A percentile compares a stretch with the other conserved stretches of the same genome.
Conservation (phyloP, 2,113 vertebrate genomes). For the Melanerpes formicivorus region DNA sequence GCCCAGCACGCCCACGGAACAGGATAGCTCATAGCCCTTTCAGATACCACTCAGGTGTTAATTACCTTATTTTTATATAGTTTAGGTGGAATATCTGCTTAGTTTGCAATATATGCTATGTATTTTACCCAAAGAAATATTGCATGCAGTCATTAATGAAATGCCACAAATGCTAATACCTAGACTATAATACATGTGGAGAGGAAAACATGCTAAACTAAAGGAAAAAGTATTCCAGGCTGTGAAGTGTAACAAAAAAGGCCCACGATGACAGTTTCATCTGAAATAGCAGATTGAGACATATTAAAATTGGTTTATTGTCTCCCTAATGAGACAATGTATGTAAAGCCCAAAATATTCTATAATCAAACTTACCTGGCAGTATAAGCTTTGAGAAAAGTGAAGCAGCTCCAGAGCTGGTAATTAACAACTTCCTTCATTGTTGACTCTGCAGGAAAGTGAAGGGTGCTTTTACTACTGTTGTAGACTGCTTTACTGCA, state of each 20-base stretch:
- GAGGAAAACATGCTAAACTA: constrained; percentile 27
- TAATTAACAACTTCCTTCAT: constrained; percentile 48
- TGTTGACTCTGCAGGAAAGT: background rate
- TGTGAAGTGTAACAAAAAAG: constrained; percentile 69
- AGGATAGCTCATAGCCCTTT: background rate
- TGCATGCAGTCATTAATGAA: background rate
- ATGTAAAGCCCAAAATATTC: constrained; percentile 51
- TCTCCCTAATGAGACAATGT: constrained; percentile 64
- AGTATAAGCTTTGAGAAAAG: constrained; percentile 31
- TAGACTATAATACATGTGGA: constrained; percentile 1
- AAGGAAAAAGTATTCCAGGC: constrained; percentile 55
- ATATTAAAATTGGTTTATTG: constrained; percentile 68
- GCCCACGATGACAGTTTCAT: constrained; percentile 63
- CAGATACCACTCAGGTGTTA: background rate
- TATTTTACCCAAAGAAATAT: constrained; percentile 24
- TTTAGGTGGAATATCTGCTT: background rate
- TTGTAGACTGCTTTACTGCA: background rate
- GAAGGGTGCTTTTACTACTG: background rate
- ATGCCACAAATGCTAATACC: constrained; percentile 23
- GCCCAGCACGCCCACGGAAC: background rate
- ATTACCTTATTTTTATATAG: background rate
- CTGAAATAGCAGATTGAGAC: constrained; percentile 60
- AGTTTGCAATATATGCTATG: background rate
- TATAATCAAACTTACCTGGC: constrained; percentile 59
- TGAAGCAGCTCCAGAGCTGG: constrained; percentile 25